Conservation (phyloP, 2,113 vertebrate genomes). For the Oryzias melastigma region DNA sequence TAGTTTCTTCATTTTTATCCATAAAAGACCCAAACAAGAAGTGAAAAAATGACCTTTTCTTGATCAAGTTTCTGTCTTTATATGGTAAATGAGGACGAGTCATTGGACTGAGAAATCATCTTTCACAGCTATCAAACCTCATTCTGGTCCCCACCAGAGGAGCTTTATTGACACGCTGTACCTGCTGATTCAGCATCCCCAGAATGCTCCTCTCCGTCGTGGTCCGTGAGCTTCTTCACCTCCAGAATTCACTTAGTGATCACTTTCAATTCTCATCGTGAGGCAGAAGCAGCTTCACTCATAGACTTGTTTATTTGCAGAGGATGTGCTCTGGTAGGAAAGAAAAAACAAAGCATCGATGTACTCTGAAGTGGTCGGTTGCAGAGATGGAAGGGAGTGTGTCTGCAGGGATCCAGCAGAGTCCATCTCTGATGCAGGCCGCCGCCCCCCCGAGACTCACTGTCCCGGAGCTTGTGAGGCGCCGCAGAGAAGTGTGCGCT, state of each 20-base stretch:
- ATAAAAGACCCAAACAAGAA: background rate
- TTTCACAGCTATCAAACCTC: constrained; percentile 34
- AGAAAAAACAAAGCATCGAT: constrained; percentile 49
- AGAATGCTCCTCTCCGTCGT: constrained; percentile 21
- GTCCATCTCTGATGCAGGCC: constrained; percentile 29
- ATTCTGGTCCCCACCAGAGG: constrained; percentile 26
- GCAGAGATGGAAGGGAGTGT: constrained; percentile 12
- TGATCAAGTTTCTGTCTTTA: background rate
- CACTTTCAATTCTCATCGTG: constrained; percentile 42
- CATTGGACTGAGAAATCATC: constrained; percentile 12
- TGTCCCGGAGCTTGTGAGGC: background rate
- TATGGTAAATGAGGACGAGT: constrained; percentile 1
- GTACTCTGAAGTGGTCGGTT: constrained; percentile 24
- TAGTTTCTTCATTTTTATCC: constrained; percentile 9
- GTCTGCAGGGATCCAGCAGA: constrained; percentile 21
- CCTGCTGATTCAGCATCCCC: constrained; percentile 18
- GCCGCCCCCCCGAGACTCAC: constrained; percentile 26
- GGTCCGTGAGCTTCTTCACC: constrained; percentile 46
- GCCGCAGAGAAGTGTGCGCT: background rate
- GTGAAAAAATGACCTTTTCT: background rate
- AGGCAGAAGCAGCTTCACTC: constrained; percentile 46
- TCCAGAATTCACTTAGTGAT: constrained; percentile 35
- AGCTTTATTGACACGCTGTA: constrained; percentile 38
- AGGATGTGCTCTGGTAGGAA: constrained; percentile 22
- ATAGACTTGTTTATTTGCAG: constrained; percentile 50